Evolutionary conservation across 2,113 vertebrate species (phyloP), one percentile per base, ranked within the genome.

Genomic region (Brienomyrus brachyistius): DNA sequence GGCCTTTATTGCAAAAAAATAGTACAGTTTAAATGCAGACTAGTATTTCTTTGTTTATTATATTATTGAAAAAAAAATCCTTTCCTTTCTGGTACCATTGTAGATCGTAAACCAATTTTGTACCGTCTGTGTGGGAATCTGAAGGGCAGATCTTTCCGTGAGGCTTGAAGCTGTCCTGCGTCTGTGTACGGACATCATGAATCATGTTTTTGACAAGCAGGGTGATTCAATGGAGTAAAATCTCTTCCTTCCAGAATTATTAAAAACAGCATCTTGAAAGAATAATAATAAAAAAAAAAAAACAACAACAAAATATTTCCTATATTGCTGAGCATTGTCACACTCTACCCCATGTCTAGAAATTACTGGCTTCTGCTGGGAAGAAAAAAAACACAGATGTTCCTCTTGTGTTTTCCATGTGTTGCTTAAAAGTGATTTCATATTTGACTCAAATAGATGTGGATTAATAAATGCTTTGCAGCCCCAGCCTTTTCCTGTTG

Each of bases 41-140:
- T 92, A 89, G 91, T 91, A 90, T 91, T 92, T 87, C 91, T 92
- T 90, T 94, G 92, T 93, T 94, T 93, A 91, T 90, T 90, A 89
- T 84, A 74, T 89, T 92, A 8, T 48, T 56, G 54, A 91, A 90
- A 54, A 54, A 5, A 90, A 86, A 87, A 92, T 93, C 91, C 54
- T 91, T 92, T 89, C 66, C 87, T 91, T 3, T 13, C 43, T 90
- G 86, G 45, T 43, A 50, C 35, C 56, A 92, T 91, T 92, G 89
- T 91, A 93, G 91, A 91, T 93, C 82, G 1, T 84, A 88, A 91
- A 93, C 94, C 92, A 89, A 94, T 94, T 94, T 94, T 90, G 92
- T 94, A 74, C 92, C 92, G 91, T 91, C 90, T 90, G 62, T 91
- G 90, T 92, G 92, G 93, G 94, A 94, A 95, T 35, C 13, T 94